These are phyloP conservation scores for Delia radicum DNA, from an alignment of 1,140 invertebrate genomes.

Conservation along the genomic window DNA sequence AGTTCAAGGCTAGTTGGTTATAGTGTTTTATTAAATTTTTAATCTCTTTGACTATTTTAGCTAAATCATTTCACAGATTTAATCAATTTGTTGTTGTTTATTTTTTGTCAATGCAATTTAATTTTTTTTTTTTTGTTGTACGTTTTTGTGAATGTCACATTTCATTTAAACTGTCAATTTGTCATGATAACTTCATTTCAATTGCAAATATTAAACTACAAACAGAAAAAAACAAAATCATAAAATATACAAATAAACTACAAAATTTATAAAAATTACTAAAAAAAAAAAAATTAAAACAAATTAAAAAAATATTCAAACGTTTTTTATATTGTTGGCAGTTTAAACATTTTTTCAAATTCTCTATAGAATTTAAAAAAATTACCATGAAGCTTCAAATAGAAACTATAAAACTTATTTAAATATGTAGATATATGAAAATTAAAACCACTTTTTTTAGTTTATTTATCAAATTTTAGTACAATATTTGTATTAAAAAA, in stretches of 20 bases:
- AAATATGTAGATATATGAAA: not conserved
- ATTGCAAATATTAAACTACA: too few species aligned
- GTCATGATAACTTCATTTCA: conserved; percentile 7
- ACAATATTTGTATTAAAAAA: not conserved
- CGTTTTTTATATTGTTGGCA: too few species aligned
- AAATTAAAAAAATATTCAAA: not conserved
- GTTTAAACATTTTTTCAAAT: not conserved
- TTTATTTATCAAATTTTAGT: not conserved
- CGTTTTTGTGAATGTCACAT: not conserved
- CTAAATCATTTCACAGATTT: too few species aligned
- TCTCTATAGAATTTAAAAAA: not conserved
- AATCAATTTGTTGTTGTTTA: too few species aligned
- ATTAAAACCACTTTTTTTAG: not conserved
- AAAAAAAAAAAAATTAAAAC: too few species aligned
- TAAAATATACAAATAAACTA: too few species aligned
- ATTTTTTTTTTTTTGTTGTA: not conserved
- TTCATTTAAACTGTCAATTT: conserved; percentile 9
- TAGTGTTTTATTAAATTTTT: too few species aligned
- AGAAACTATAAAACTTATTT: too few species aligned
- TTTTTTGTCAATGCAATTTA: too few species aligned
- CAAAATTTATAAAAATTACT: not conserved
- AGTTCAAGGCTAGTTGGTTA: too few species aligned
- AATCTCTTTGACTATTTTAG: too few species aligned
- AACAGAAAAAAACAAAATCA: too few species aligned
- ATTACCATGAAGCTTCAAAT: not conserved